Conservation (phyloP, 1,140 invertebrate species). For the Trissolcus basalis region DNA sequence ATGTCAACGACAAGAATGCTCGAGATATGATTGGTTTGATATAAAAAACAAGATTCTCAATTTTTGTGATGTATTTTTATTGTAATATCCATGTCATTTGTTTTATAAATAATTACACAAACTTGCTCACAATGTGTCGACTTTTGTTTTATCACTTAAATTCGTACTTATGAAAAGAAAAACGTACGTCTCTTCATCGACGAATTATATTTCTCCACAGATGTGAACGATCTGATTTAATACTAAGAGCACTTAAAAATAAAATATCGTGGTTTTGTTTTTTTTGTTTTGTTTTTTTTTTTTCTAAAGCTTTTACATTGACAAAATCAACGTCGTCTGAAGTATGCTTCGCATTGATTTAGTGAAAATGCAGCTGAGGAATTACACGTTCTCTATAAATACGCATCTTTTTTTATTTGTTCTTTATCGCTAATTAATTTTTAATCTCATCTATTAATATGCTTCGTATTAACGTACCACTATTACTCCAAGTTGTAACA, state of each 20-base stretch:
- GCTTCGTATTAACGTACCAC: slow-evolving; percentile 15
- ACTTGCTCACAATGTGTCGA: slow-evolving; percentile 26
- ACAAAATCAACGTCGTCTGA: slow-evolving; percentile 27
- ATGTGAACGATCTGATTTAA: slow-evolving; percentile 5
- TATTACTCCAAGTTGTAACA: slow-evolving; percentile 23
- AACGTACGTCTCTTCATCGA: too few species aligned
- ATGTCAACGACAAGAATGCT: too few species aligned
- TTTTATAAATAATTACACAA: slow-evolving; percentile 50
- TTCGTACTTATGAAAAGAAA: slow-evolving; percentile 18
- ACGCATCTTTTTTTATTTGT: slow-evolving; percentile 3
- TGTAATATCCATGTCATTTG: slow-evolving; percentile 33
- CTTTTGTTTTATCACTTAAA: slow-evolving; percentile 25
- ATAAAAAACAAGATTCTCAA: slow-evolving; percentile 1
- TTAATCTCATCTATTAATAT: slow-evolving; percentile 26
- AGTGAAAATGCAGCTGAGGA: slow-evolving; percentile 23
- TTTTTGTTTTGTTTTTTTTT: neutral
- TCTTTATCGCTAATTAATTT: slow-evolving; percentile 10
- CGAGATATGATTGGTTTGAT: too few species aligned
- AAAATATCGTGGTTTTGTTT: slow-evolving; percentile 17
- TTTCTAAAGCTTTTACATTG: slow-evolving; percentile 34
- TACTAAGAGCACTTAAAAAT: slow-evolving; percentile 43
- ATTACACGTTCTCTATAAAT: slow-evolving; percentile 49
- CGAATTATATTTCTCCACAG: too few species aligned
- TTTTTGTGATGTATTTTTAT: slow-evolving; percentile 18
- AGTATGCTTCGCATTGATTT: slow-evolving; percentile 25